These are phyloP conservation scores for Lepus americanus DNA, from an alignment of 2,113 vertebrate genomes.

Conservation along the genomic window DNA sequence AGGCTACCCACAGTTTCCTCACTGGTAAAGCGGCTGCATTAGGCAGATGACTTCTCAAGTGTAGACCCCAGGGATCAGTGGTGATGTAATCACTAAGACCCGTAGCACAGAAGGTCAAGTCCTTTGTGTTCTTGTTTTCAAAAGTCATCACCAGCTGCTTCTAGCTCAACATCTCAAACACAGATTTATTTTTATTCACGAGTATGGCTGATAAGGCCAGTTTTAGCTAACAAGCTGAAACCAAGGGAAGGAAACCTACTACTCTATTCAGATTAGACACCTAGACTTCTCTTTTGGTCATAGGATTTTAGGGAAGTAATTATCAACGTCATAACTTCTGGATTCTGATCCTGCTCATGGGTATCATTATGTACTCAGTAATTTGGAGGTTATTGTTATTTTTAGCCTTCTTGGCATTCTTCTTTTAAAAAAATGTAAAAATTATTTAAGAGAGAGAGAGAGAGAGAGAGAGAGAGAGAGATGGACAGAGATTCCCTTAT, in stretches of 20 bases:
- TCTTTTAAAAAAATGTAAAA: too few relatives aligned
- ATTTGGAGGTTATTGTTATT: neutral
- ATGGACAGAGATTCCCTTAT: too few relatives aligned
- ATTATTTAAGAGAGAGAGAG: too few relatives aligned
- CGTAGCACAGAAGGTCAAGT: neutral
- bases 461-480: too few relatives aligned
- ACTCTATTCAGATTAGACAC: neutral
- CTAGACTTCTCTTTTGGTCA: neutral
- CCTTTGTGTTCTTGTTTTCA: neutral
- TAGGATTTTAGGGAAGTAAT: conserved; percentile 9
- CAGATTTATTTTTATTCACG: neutral
- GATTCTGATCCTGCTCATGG: neutral
- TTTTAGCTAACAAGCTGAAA: conserved; percentile 4
- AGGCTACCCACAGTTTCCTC: neutral
- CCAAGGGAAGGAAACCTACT: neutral
- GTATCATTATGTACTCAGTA: neutral
- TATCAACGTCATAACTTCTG: neutral
- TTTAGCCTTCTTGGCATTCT: too few relatives aligned
- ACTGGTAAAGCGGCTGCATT: neutral
- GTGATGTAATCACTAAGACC: neutral
- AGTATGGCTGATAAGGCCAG: neutral
- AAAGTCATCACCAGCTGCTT: neutral
- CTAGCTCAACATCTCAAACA: neutral
- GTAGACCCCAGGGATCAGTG: neutral
- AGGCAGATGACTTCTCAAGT: neutral